Evolutionary conservation across 2,888 invertebrate genomes (phyloP).

Genomic region (Ctena decussata): DNA sequence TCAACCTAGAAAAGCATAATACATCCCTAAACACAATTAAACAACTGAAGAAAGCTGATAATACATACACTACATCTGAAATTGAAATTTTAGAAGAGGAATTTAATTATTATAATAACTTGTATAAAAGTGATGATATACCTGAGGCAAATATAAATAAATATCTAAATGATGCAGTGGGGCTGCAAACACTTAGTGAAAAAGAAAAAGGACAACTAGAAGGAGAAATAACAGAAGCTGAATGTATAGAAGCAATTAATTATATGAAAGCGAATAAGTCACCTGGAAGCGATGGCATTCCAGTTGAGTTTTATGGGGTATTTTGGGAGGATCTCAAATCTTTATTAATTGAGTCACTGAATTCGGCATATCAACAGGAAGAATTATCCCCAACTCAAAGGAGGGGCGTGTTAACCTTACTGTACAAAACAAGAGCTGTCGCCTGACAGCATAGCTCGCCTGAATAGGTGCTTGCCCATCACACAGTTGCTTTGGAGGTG

Average conservation of each 20-base stretch:
- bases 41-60: neutral
- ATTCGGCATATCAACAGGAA: neutral
- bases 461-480: too few relatives aligned
- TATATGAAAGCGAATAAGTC: neutral
- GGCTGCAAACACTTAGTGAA: neutral
- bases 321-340: neutral
- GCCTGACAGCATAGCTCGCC: too few relatives aligned
- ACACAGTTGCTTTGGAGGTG: too few relatives aligned
- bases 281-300: neutral
- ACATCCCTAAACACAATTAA: neutral
- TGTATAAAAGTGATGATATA: neutral
- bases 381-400: neutral
- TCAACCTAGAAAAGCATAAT: neutral
- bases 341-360: neutral
- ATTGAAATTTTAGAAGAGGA: neutral
- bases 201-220: neutral
- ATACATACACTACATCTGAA: neutral
- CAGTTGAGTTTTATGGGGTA: neutral
- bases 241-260: neutral
- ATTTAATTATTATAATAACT: neutral
- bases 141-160: neutral
- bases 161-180: neutral
- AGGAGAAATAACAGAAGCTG: neutral
- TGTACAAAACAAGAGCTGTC: neutral
- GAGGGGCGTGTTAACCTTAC: neutral